Base-by-base conservation (phyloP, 2,888 invertebrate genomes). In the Busseola fusca region DNA sequence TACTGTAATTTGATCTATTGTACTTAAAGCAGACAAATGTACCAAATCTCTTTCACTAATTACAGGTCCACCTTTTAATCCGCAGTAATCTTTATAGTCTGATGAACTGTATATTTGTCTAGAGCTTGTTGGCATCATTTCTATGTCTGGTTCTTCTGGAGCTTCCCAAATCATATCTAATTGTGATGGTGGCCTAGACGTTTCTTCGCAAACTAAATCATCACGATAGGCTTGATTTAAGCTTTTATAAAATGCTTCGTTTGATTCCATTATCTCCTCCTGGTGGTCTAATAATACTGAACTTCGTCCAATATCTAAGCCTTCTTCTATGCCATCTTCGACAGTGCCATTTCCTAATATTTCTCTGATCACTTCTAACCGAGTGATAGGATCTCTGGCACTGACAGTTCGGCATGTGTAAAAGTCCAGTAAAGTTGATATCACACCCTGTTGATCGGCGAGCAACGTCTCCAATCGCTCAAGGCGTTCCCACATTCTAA, bases 401-500 rank as follows among this genome's bases (percentile, higher is more conserved):
- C 91, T 88, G 64, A 92, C 94, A 72, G 91, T 93, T 60, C 95
- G 94, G 90, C 95, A 95, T 1, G 97, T 96, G 90, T 98, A 98
- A 92, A 97, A 97, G 89, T 98, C 97, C 89, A 98, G 97, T 87
- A 99, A 96, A 89, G 98, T 98, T 66, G 98, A 97, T 86, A 99
- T 98, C 58, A 98, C 98, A 84, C 98, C 97, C 91, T 98, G 98
- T 91, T 99, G 99, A 89, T 98, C 98, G 91, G 97, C 97, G 5
- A 98, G 96, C 76, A 98, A 96, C 34, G 98, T 97, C 91, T 99
- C 98, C 42, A 99, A 95, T 91, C 98, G 98, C 89, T 99, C 98
- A 75, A 99, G 95, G 59, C 98, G 96, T 88, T 98, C 98, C 98
- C 98, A 99, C 98, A 99, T 99, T 91, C 98, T 98, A 67, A 98